These are phyloP conservation scores for Drosophila nikananu DNA, from an alignment of 1,140 invertebrate species.

Conservation along the genomic window DNA sequence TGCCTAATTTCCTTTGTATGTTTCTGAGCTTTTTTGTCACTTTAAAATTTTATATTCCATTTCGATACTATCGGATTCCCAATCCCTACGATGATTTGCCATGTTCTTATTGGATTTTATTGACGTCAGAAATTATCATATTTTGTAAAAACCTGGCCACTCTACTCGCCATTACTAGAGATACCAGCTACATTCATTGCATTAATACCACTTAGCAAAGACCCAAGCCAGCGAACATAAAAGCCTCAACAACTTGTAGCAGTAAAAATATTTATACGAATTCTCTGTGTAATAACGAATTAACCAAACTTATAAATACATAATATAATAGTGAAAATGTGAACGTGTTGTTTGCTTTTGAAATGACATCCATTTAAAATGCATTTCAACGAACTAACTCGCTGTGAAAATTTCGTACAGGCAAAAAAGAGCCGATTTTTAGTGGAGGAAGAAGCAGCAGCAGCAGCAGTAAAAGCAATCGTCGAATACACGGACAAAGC, in stretches of 20 bases:
- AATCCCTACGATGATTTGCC: too few relatives aligned
- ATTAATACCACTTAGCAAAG: conserved; percentile 16
- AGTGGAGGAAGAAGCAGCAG: conserved; percentile 71
- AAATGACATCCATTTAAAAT: conserved; percentile 76
- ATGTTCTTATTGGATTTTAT: not conserved
- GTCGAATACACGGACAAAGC: conserved; percentile 74
- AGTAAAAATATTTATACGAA: conserved; percentile 77
- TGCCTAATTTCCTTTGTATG: not conserved
- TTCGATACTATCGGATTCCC: not conserved
- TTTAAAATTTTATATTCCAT: not conserved
- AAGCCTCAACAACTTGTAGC: conserved; percentile 68
- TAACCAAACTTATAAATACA: conserved; percentile 31
- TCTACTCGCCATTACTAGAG: not conserved
- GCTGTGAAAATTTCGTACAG: conserved; percentile 78
- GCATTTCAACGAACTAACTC: conserved; percentile 68
- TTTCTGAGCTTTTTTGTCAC: not conserved
- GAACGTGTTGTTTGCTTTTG: conserved; percentile 57
- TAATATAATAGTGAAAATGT: conserved; percentile 66
- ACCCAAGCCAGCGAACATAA: conserved; percentile 20
- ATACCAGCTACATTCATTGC: not conserved
- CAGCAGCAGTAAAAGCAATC: conserved; percentile 76
- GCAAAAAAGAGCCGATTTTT: conserved; percentile 81
- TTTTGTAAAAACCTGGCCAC: not conserved
- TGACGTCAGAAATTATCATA: not conserved
- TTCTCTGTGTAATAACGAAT: conserved; percentile 61